These are phyloP conservation scores for Prunella strophiata DNA, from an alignment of 2,797 vertebrate species.

Conservation along the genomic window DNA sequence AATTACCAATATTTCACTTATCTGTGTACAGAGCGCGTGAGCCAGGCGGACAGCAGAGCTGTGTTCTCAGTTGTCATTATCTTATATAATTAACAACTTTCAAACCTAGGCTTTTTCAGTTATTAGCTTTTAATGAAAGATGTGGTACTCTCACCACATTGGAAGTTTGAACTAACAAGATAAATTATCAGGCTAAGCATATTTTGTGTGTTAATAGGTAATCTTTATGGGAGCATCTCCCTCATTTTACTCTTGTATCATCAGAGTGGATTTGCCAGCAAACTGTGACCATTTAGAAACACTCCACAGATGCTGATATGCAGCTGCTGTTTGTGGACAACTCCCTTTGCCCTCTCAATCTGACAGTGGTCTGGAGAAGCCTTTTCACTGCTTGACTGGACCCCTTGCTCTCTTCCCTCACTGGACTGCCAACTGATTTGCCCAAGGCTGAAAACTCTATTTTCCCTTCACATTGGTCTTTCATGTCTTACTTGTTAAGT, in stretches of 20 bases:
- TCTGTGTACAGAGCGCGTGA: neutral
- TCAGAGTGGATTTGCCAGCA: neutral
- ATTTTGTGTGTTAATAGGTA: neutral
- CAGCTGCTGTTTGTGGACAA: neutral
- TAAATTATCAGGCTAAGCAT: neutral
- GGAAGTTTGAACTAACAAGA: neutral
- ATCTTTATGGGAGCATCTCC: neutral
- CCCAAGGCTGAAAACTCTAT: neutral
- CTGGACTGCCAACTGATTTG: neutral
- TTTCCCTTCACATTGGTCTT: neutral
- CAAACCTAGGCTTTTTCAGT: neutral
- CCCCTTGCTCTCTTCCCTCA: neutral
- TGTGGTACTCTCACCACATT: neutral
- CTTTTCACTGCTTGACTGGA: neutral
- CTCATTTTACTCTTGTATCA: neutral
- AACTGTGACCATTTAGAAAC: neutral
- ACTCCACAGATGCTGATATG: neutral
- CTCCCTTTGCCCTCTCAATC: neutral
- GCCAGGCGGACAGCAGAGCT: neutral
- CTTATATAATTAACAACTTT: constrained; percentile 2
- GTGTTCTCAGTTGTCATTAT: constrained; percentile 5
- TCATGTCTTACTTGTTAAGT: neutral
- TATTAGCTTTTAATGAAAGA: constrained; percentile 27
- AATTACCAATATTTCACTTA: neutral
- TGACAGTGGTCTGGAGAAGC: neutral